Evolutionary conservation across 2,797 vertebrate species (phyloP), one percentile per base, ranked within the genome.

Genomic region (Malurus leucopterus): DNA sequence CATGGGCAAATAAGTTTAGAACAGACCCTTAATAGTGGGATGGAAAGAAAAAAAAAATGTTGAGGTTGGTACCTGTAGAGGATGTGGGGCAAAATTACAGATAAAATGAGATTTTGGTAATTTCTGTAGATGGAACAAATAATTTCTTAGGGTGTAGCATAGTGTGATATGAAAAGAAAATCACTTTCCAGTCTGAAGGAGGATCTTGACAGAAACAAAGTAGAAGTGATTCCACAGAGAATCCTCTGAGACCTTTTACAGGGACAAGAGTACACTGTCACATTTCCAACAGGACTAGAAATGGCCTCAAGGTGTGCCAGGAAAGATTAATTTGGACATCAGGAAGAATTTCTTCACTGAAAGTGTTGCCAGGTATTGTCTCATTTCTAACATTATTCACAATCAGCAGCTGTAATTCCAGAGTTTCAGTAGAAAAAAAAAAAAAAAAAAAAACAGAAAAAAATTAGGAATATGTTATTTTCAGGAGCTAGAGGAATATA

Each of bases 1-100:
- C 13, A 23, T 0, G 0, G 13, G 5, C 7, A 47, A 27, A 43
- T 13, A 6, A 15, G 4, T 47, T 88, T 73, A 63, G 38, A 78
- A 49, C 1, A 46, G 22, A 8, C 5, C 68, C 26, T 47, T 43
- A 26, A 43, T 32, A 54, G 7, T 41, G 5, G 5, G 5, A 12
- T 49, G 6, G 32, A 89, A 86, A 77, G 15, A 62, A 73, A 70
- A 79, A 79, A 0, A 55, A 9, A 40, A 79, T 41, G 3, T 47
- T 82, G 16, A 53, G 10, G 1, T 32, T 54, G n/a, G 16, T 71
- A 26, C 53, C 32, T 27, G 2, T 27, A 53, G n/a, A 83, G 30
- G 8, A 23, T 8, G 13, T 26, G 9, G 8, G 27, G 26, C 2
- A 40, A 72, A 88, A 62, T 43, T 84, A 15, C 8, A 38, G 46